Base-by-base conservation (phyloP, 1,140 invertebrate species). In the Xylocopa sonorina region DNA sequence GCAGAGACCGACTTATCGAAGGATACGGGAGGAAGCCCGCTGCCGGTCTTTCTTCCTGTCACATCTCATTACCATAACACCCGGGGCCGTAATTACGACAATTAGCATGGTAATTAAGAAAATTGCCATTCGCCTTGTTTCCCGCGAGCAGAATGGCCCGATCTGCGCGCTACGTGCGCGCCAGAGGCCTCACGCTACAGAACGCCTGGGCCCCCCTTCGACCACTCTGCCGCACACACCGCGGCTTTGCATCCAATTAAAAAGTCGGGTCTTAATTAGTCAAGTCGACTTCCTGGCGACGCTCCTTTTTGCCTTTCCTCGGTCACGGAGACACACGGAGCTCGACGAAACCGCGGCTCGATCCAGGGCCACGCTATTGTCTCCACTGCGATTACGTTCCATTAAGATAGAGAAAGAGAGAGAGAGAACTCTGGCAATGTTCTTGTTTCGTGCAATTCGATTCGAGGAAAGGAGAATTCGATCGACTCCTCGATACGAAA, bases 51-150 rank as follows among this genome's bases (percentile, higher is more conserved):
- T 79, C 81, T 91, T 92, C 90, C 90, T 91, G 90, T 91, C 90
- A 87, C 88, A 89, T 86, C 87, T 88, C 87, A 90, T 92, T 90
- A 91, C 80, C 89, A 91, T 91, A 90, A 88, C 87, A 81, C 80
- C n/a, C n/a, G 58, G 75, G 41, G 48, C 50, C 63, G 81, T 89
- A 89, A 89, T 91, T 87, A 89, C 68, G 81, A 84, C 86, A 90
- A 91, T 91, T 91, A 92, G 86, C 82, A 91, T 90, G 88, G 78
- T 88, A 89, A 91, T 92, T 90, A 90, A 87, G 81, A 87, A 88
- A 90, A 90, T 90, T 91, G 81, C 84, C 63, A 74, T 74, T 78
- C 78, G 57, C 66, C 57, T 78, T 81, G 73, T 83, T 80, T 83
- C 68, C n/a, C 69, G 53, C 34, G 58, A n/a, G 41, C 53, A n/a